Base-by-base conservation (phyloP, 2,797 vertebrate genomes). In the Eleutherodactylus coqui region DNA sequence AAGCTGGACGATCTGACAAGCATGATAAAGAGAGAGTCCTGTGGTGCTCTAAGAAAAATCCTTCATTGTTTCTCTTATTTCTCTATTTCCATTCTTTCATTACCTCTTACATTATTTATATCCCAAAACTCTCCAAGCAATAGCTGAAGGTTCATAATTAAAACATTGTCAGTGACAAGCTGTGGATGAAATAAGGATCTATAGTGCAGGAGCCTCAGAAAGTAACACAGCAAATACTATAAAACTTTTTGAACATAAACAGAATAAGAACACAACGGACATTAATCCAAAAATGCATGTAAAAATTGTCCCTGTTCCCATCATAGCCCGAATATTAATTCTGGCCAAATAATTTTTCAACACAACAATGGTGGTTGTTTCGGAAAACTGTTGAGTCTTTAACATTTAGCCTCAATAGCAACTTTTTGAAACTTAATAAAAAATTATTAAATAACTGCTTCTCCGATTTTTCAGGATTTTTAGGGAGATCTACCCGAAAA, bases 61-160 rank as follows among this genome's bases (percentile, higher is more conserved):
- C 38, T 34, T 49, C 38, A 78, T 72, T 86, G 69, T 86, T 86
- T 80, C 24, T 80, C 19, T 80, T 75, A 70, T 87, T 70, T 70
- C 51, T 76, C 69, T 43, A 53, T 67, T 64, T 41, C 69, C 62
- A 32, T 87, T 79, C 62, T 83, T 87, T 38, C 51, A 75, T 84
- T 85, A 58, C 38, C 5, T 51, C n/a, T 75, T 84, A 19, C n/a
- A 86, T 75, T 79, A 79, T 84, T 87, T 64, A 83, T 78, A 79
- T 47, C 55, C 51, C 17, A 29, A 60, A 38, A 55, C 13, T 72
- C 45, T 64, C 64, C 13, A 10, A 73, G 84, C 49, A 9, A 58
- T 27, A 75, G 51, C 29, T 73, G 60, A 64, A 45, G 69, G 49
- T 64, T 82, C 70, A 64, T 77, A 84, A 47, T 76, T 64, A 84